Conservation (phyloP, 64 coral and sea anemone species). For the Montipora efflorescens region DNA sequence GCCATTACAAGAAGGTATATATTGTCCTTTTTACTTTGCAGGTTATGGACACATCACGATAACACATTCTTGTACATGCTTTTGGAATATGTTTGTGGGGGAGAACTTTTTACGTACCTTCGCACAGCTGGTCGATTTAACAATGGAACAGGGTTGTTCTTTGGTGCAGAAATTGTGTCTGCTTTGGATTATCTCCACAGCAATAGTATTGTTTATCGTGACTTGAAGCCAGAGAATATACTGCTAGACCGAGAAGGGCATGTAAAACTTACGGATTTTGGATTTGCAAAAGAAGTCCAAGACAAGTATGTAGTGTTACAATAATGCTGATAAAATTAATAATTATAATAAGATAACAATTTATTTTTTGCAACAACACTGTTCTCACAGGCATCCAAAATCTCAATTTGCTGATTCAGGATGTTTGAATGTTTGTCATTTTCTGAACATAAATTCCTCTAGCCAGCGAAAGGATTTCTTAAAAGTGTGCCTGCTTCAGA, state of each 20-base stretch:
- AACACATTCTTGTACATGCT: slow-evolving; percentile 98
- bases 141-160: slow-evolving; percentile 96
- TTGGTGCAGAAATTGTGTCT: slow-evolving; percentile 94
- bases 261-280: slow-evolving; percentile 99
- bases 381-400: not conserved
- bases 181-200: slow-evolving; percentile 91
- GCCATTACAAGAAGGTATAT: no score
- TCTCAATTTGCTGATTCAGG: not conserved
- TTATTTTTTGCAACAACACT: no score
- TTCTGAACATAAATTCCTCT: no score
- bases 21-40: slow-evolving; percentile 44
- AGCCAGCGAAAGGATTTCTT: no score
- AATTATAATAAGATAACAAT: not conserved
- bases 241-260: slow-evolving; percentile 95
- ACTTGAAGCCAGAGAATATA: slow-evolving; percentile 98
- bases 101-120: slow-evolving; percentile 94
- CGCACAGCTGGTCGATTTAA: slow-evolving; percentile 96
- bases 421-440: no score
- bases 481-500: no score
- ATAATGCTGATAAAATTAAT: not conserved
- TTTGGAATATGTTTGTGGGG: slow-evolving; percentile 93
- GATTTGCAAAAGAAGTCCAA: slow-evolving; percentile 97
- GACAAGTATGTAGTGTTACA: slow-evolving; percentile 86
- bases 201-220: slow-evolving; percentile 92
- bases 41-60: slow-evolving; percentile 98